Evolutionary conservation across 1,140 invertebrate genomes (phyloP).

Genomic region (Danaus plexippus): DNA sequence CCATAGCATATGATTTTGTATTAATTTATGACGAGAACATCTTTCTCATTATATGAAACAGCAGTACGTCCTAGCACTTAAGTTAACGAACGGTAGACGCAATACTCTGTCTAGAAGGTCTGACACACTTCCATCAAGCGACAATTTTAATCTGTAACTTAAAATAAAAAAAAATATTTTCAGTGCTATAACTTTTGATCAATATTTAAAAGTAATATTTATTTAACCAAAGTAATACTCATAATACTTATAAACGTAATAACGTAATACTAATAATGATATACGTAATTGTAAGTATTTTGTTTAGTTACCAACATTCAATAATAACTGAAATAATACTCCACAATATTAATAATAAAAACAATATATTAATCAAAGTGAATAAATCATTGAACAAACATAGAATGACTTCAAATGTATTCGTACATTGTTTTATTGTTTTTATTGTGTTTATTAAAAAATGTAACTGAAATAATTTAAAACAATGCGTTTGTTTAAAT

Average conservation of each 20-base stretch:
- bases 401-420: too few relatives aligned
- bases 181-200: neutral
- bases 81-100: conserved; percentile 23
- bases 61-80: conserved; percentile 21
- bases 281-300: too few relatives aligned
- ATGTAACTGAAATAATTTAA: too few relatives aligned
- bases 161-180: neutral
- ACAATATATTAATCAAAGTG: too few relatives aligned
- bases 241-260: neutral
- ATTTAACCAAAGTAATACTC: too few relatives aligned
- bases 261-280: neutral
- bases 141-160: conserved; percentile 12
- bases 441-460: too few relatives aligned
- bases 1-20: neutral
- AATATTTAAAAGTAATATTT: neutral
- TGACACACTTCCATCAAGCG: conserved; percentile 17
- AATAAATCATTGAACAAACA: too few relatives aligned
- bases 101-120: conserved; percentile 16
- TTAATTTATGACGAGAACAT: conserved; percentile 15
- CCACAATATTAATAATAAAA: too few relatives aligned
- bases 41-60: conserved; percentile 20
- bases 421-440: too few relatives aligned
- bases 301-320: too few relatives aligned
- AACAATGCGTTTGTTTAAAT: too few relatives aligned
- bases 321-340: too few relatives aligned